Evolutionary conservation across 2,888 invertebrate genomes (phyloP).

Genomic region (Yponomeuta malinellus): DNA sequence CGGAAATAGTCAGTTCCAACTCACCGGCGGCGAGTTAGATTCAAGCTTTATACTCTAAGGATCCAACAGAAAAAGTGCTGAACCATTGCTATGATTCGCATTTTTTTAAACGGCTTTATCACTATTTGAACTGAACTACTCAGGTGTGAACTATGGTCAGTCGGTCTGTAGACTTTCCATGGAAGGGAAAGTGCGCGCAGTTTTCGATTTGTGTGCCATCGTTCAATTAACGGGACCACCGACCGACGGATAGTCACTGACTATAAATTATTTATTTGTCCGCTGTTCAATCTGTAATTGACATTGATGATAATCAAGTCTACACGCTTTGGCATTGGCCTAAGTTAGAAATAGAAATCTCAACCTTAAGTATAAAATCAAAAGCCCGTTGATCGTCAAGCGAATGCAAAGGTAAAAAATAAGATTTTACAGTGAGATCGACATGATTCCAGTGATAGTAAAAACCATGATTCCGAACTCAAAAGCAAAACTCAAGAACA

Average conservation of each 20-base stretch:
- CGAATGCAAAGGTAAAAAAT: background rate
- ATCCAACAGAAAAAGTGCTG: background rate
- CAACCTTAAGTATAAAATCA: background rate
- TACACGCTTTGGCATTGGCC: background rate
- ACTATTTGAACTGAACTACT: conserved; percentile 9
- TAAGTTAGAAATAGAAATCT: background rate
- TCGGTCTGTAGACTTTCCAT: conserved; percentile 53
- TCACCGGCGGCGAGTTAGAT: too few relatives aligned
- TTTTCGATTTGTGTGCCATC: conserved; percentile 54
- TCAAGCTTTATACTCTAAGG: too few relatives aligned
- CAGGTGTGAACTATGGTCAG: conserved; percentile 12
- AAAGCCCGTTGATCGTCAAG: background rate
- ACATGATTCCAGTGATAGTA: background rate
- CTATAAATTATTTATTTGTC: conserved; percentile 15
- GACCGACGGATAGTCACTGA: conserved; percentile 33
- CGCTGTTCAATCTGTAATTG: background rate
- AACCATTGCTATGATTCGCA: background rate
- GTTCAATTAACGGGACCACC: conserved; percentile 58
- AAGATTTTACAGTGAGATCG: background rate
- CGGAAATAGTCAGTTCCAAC: too few relatives aligned
- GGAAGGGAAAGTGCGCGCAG: conserved; percentile 58
- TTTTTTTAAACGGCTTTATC: background rate
- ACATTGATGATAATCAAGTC: background rate
- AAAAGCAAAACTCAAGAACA: background rate
- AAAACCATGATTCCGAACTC: background rate